Conservation (phyloP, 2,888 invertebrate species). For the Cancer borealis region DNA sequence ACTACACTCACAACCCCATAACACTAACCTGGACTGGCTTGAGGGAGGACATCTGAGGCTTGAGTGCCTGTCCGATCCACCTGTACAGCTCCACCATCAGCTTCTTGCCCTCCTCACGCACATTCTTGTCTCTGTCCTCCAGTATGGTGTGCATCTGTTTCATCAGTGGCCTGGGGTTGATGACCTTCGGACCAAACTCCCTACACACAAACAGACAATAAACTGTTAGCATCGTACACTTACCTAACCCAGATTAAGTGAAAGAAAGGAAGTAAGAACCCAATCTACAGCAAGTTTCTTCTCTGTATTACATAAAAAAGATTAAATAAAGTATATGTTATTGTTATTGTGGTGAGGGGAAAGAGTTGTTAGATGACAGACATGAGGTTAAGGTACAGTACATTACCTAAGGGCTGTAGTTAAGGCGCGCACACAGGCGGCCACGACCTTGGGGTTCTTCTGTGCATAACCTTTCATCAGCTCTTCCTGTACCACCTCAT, state of each 20-base stretch:
- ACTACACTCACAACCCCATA: not conserved
- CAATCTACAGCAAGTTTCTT: no score
- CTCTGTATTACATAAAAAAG: no score
- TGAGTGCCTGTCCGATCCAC: conserved; percentile 91
- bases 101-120: conserved; percentile 94
- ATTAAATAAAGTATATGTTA: not conserved
- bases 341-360: not conserved
- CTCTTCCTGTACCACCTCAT: conserved; percentile 93
- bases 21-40: conserved; percentile 89
- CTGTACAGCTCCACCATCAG: conserved; percentile 95
- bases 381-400: not conserved
- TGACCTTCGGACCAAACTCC: conserved; percentile 95
- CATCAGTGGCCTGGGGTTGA: conserved; percentile 91
- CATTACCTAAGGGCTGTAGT: conserved; percentile 86
- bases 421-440: conserved; percentile 89
- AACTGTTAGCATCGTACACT: not conserved
- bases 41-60: conserved; percentile 90
- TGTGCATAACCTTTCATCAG: conserved; percentile 95
- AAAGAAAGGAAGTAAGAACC: no score
- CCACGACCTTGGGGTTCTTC: conserved; percentile 97
- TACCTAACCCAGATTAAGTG: not conserved
- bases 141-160: conserved; percentile 90
- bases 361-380: not conserved
- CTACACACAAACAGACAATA: conserved; percentile 79
- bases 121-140: conserved; percentile 94